Evolutionary conservation across 2,113 vertebrate species (phyloP).

Genomic region (Coregonus clupeaformis): DNA sequence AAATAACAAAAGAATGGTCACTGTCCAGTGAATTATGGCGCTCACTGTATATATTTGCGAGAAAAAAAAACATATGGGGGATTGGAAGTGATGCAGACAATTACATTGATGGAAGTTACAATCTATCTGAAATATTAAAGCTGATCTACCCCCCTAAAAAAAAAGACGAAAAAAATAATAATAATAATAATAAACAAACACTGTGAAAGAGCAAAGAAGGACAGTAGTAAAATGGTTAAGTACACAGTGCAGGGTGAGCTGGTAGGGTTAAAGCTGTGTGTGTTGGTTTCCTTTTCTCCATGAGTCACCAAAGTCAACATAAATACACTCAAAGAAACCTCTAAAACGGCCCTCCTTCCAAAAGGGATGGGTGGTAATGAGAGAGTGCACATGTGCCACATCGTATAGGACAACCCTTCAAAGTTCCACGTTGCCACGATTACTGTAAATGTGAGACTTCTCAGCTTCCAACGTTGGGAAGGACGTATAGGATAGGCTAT

Average conservation of each 20-base stretch:
- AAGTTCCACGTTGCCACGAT: not conserved
- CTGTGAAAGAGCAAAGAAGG: not conserved
- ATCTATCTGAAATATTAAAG: too few species aligned
- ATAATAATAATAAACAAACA: not conserved
- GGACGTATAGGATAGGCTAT: too few species aligned
- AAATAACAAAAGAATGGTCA: too few species aligned
- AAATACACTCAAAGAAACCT: slow-evolving; percentile 26
- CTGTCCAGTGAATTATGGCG: too few species aligned
- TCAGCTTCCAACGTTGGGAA: too few species aligned
- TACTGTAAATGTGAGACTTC: not conserved
- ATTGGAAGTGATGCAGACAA: too few species aligned
- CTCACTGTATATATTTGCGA: too few species aligned
- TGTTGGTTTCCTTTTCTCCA: slow-evolving; percentile 12
- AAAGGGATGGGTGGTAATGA: not conserved
- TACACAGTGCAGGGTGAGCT: not conserved
- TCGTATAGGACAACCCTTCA: slow-evolving; percentile 1
- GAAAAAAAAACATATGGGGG: too few species aligned
- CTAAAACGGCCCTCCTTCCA: not conserved
- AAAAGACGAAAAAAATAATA: too few species aligned
- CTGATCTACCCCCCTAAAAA: too few species aligned
- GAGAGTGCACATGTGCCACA: not conserved
- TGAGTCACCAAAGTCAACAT: slow-evolving; percentile 22
- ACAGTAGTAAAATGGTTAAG: not conserved
- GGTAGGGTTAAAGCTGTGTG: not conserved
- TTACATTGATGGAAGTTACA: too few species aligned